Evolutionary conservation across 1,140 invertebrate genomes (phyloP).

Genomic region (Zaprionus lachaisei): DNA sequence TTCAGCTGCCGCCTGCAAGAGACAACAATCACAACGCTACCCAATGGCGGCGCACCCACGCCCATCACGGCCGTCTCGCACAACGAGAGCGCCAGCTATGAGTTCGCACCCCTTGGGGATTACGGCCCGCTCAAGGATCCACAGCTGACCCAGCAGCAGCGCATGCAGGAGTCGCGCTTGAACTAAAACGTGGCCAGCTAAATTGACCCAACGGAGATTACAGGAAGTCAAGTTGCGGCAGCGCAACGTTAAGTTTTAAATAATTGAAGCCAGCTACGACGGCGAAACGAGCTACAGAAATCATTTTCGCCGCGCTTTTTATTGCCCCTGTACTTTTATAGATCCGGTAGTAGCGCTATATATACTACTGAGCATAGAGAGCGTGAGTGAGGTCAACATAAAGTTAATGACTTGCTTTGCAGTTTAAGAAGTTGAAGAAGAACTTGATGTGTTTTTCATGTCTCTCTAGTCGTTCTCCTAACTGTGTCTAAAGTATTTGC

Average conservation of each 20-base stretch:
- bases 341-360: not conserved
- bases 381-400: slow-evolving; percentile 9
- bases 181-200: slow-evolving; percentile 44
- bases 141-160: slow-evolving; percentile 34
- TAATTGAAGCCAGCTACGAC: slow-evolving; percentile 12
- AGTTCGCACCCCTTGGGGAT: slow-evolving; percentile 56
- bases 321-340: not conserved
- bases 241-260: slow-evolving; percentile 20
- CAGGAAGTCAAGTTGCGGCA: slow-evolving; percentile 54
- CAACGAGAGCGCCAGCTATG: slow-evolving; percentile 50
- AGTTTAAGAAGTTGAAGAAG: slow-evolving; percentile 9
- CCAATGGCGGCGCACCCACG: slow-evolving; percentile 55
- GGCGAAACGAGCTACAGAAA: not conserved
- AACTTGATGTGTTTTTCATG: slow-evolving; percentile 54
- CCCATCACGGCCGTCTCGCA: slow-evolving; percentile 38
- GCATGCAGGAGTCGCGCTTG: slow-evolving; percentile 60
- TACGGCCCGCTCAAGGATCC: slow-evolving; percentile 40
- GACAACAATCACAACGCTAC: slow-evolving; percentile 75
- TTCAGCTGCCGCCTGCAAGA: slow-evolving; percentile 73
- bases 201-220: slow-evolving; percentile 58
- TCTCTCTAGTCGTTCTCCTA: slow-evolving; percentile 46
- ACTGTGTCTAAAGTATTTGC: slow-evolving; percentile 56
- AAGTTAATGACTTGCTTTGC: slow-evolving; percentile 33
- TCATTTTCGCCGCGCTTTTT: slow-evolving; percentile 2
- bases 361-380: no score